Percentiles rank a stretch among this genome's conserved stretches.
Conservation (phyloP, 2,888 invertebrate genomes). For the Lepetodrilus schrolli region DNA sequence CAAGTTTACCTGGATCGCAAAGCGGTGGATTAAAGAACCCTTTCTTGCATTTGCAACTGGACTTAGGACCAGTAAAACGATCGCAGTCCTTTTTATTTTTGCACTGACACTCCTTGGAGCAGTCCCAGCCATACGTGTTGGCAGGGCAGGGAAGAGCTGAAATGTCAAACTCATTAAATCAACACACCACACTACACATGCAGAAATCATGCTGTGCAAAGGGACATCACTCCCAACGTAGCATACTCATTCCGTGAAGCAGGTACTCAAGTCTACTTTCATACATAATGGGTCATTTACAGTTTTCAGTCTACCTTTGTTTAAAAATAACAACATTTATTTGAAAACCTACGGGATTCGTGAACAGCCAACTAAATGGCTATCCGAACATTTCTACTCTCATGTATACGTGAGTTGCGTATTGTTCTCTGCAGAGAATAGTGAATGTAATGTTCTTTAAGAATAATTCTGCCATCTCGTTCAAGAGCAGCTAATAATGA, state of each 20-base stretch:
- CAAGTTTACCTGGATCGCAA: conserved; percentile 63
- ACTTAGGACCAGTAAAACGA: conserved; percentile 62
- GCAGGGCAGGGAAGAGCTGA: conserved; percentile 55
- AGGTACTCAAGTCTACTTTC: no score
- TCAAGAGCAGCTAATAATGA: no score
- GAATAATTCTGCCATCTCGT: no score
- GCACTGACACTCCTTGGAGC: conserved; percentile 62
- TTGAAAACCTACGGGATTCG: no score
- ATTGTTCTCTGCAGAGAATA: no score
- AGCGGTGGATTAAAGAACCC: conserved; percentile 66
- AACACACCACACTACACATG: neutral
- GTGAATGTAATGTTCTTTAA: no score
- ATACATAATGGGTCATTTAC: no score
- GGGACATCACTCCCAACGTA: neutral
- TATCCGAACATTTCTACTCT: no score
- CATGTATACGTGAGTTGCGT: no score
- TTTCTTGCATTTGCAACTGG: conserved; percentile 55
- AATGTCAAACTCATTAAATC: conserved; percentile 27
- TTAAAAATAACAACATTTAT: no score
- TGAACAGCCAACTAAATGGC: no score
- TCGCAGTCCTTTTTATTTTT: conserved; percentile 58
- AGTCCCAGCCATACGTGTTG: conserved; percentile 67
- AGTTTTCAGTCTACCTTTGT: no score
- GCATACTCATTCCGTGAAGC: neutral
- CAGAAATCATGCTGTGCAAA: neutral